Evolutionary conservation across 2,113 vertebrate genomes (phyloP), one percentile per base, ranked within the genome.

Genomic region (Phyllostomus discolor): DNA sequence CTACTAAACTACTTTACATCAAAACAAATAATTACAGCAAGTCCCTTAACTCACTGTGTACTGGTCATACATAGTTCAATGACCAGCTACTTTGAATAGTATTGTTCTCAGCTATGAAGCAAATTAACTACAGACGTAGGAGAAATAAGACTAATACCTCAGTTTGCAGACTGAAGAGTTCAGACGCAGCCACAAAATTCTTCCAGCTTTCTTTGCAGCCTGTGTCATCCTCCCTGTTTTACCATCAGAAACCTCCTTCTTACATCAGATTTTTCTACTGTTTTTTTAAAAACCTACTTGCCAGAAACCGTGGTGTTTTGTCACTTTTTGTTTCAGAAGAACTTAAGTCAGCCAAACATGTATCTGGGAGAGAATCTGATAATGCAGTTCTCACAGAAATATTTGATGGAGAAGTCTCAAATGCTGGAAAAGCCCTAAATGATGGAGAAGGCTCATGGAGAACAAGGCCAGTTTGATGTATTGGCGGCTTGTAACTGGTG

Each of bases 151-250:
- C 24, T 24, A 91, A 84, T 97, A 99, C 99, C 84, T 98, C 84
- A 46, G 98, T 97, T 79, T 99, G 99, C 57, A 99, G 97, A n/a
- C 90, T 54, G 96, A 99, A 99, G 87, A 99, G 98, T 41, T 97
- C 57, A 4, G 50, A 48, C 98, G 98, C 99, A 4, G 92, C 94
- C 50, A 69, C 19, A 26, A 12, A 57, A 38, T 33, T 46, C 82
- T 1, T 15, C 82, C 38, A 19, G 62, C 33, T 92, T n/a, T 62
- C 10, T 50, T 33, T 19, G 24, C 1, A 3, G 28, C 10, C 7
- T 20, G 1, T 2, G 14, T 7, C 28, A 15, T 14, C n/a, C 28
- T 19, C 16, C 0, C 31, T 10, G 4, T 26, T 26, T 12, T 26
- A 11, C 33, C 41, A 22, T 35, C 43, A 8, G 46, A 54, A 62